Evolutionary conservation across 2,888 invertebrate species (phyloP), one percentile per base, ranked within the genome.

Genomic region (Dilophus febrilis): DNA sequence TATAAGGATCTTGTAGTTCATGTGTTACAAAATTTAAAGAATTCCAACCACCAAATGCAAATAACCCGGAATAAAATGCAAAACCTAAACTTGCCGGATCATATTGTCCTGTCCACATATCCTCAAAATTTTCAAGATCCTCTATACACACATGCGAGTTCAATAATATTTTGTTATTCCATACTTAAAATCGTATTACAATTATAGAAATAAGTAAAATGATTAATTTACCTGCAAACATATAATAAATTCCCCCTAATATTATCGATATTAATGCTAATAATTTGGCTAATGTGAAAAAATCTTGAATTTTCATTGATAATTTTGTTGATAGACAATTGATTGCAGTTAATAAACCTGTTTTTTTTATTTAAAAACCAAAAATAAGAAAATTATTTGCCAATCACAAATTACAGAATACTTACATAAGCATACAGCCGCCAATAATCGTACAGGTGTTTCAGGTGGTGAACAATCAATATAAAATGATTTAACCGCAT

Each of bases 31-130:
- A 90, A 63, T 92, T 92, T 39, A 94, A 72, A 58, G 84, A 91
- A 62, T 91, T 91, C 88, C 87, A 88, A 18, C 88, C 88, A n/a
- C 86, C 87, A 54, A 86, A 88, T 1, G 88, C 86, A 65, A 88
- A 88, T 4, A 88, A 67, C 2, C 87, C 88, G 1, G 80, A 80
- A 59, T 87, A 88, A 55, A 86, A 80, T 1, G 85, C 81, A 43
- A 81, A 65, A 1, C 83, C 78, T 35, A 85, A 67, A 46, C 68
- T 68, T 0, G 70, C 67, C 0, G 73, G 61, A 35, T 66, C 64
- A 52, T 74, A 78, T 18, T 71, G 62, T 1, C 81, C 82, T 14
- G 73, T 71, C 58, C 81, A 85, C 1, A 77, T 64, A 46, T 71
- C 67, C 11, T 71, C 58, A 47, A 83, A 77, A 56, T 83, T 74